Percentiles rank a stretch among this genome's conserved stretches.
Evolutionary conservation across 2,113 vertebrate genomes (phyloP).

Genomic region (Notarius lentiginosus): DNA sequence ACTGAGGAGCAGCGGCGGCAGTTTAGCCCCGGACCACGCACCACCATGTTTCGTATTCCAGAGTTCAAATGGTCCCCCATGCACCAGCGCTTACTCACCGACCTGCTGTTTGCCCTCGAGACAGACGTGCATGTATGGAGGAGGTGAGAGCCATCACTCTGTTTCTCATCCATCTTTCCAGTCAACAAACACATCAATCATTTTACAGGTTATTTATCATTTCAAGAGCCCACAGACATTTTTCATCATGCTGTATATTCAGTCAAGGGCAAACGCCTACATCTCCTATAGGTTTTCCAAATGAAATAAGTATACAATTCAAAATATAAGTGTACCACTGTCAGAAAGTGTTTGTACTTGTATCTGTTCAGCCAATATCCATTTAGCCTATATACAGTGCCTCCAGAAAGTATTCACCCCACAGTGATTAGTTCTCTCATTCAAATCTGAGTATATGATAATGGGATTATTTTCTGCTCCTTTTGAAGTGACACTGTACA

Average conservation of each 20-base stretch:
- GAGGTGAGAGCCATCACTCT: constrained; percentile 74
- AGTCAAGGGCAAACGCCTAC: not conserved
- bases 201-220: not conserved
- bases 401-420: not conserved
- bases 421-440: not conserved
- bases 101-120: constrained; percentile 95
- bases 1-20: constrained; percentile 95
- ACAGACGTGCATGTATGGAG: constrained; percentile 98
- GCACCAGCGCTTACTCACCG: constrained; percentile 95
- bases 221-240: not conserved
- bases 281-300: not conserved
- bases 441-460: not conserved
- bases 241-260: not conserved
- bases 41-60: constrained; percentile 98
- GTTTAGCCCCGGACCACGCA: constrained; percentile 96
- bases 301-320: not conserved
- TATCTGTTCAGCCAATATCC: not conserved
- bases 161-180: not conserved
- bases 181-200: constrained; percentile 14
- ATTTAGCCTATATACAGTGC: not conserved
- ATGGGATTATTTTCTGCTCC: not conserved
- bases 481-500: not conserved
- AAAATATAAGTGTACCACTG: not conserved
- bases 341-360: not conserved
- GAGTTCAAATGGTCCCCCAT: constrained; percentile 99